Evolutionary conservation across 2,797 vertebrate genomes (phyloP).

Genomic region (Numenius phaeopus): DNA sequence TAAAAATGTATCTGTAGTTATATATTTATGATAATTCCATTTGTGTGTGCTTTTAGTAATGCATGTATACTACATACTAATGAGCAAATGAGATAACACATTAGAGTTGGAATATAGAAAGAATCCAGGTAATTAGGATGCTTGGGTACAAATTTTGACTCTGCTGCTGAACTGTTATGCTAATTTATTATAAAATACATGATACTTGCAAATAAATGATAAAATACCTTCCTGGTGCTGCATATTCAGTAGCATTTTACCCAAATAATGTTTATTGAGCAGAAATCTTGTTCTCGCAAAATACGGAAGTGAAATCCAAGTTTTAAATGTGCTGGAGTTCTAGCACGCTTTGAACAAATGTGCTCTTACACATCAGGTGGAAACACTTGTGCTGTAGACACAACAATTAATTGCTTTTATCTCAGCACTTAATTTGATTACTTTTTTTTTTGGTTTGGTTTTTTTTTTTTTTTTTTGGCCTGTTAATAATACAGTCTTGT

Average conservation of each 20-base stretch:
- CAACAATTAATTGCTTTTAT: neutral
- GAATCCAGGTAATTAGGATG: conserved; percentile 45
- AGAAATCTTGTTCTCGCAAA: neutral
- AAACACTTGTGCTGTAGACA: neutral
- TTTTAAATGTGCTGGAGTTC: neutral
- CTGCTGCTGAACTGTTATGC: conserved; percentile 58
- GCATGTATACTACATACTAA: conserved; percentile 44
- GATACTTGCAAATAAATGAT: conserved; percentile 60
- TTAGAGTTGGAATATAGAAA: conserved; percentile 24
- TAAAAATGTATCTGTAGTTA: conserved; percentile 46
- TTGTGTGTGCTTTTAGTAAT: conserved; percentile 38
- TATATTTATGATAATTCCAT: conserved; percentile 55
- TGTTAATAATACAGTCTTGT: neutral
- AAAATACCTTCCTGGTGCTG: conserved; percentile 14
- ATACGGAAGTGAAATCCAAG: neutral
- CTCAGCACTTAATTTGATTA: neutral
- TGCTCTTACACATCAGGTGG: neutral
- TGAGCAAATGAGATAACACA: conserved; percentile 40
- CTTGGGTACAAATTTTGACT: conserved; percentile 54
- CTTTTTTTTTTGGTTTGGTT: neutral
- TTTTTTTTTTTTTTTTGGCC: neutral
- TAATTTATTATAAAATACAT: conserved; percentile 60
- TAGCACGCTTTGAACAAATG: neutral
- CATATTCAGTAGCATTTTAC: neutral
- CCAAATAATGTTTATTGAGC: conserved; percentile 26